Evolutionary conservation across 2,888 invertebrate genomes (phyloP), one percentile per base, ranked within the genome.

Genomic region (Drosophila emarginata): DNA sequence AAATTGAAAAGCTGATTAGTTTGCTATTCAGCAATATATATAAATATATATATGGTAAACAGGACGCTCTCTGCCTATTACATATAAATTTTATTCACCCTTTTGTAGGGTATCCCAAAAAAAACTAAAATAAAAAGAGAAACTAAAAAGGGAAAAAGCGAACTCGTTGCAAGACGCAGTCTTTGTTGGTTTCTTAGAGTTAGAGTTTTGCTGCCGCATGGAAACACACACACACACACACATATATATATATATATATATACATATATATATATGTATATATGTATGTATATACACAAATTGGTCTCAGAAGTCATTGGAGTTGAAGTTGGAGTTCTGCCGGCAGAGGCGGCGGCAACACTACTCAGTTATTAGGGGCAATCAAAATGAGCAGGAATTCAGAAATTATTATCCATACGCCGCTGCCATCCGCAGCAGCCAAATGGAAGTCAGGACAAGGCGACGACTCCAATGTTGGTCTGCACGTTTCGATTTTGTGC

Each of bases 301-400:
- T 57, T 57, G 57, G 50, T 36, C 39, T 36, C 54, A 36, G 54
- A 54, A 54, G 32, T 36, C 18, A 26, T 37, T 23, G 23, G 45
- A 45, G 45, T 39, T 14, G 50, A 37, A 53, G 21, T 37, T 53
- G 61, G 14, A 21, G 45, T 45, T 45, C 45, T 45, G 45, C 32
- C 72, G 70, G 74, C 84, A 76, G 80, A 72, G 81, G 72, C 80
- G 79, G 80, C 80, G 86, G 86, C 86, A 87, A 77, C 78, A 71
- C 74, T 86, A 88, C 86, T 86, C 88, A 88, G 88, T 86, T 86
- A 86, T 86, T 86, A 88, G 87, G 86, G 87, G 86, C 86, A 86
- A 86, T 86, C 86, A 86, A 86, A 86, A 81, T 84, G 87, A 88
- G 88, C 81, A 84, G 84, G 82, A 86, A 88, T 86, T 84, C 88